phyloP scores from a whole-genome alignment of 2,888 invertebrate genomes.

The Suillia variegata region DNA sequence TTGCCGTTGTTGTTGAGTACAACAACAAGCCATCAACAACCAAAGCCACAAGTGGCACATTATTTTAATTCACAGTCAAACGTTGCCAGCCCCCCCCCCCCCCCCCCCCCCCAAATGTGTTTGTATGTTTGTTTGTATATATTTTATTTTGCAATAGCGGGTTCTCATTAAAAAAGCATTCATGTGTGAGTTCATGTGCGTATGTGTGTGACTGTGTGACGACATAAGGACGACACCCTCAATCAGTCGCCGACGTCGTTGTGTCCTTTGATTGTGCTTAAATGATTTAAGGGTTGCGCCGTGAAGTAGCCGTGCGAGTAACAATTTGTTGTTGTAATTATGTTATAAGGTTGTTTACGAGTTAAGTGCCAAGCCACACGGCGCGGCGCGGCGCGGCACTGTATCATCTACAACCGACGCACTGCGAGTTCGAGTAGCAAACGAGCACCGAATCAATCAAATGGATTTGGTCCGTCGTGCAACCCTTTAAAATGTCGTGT shows the following conservation, averaged over 20 bases:
- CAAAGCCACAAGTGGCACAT: conserved; percentile 56
- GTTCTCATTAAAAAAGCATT: background rate
- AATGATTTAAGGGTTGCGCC: conserved; percentile 21
- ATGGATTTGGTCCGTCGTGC: too few relatives aligned
- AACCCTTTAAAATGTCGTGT: too few relatives aligned
- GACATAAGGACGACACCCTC: background rate
- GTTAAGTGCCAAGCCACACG: conserved; percentile 44
- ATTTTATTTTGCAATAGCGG: background rate
- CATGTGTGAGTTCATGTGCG: conserved; percentile 22
- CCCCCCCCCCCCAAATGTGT: too few relatives aligned
- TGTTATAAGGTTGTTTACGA: conserved; percentile 47
- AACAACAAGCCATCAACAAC: conserved; percentile 13
- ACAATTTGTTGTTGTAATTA: conserved; percentile 42
- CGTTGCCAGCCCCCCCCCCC: too few relatives aligned
- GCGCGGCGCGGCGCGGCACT: too few relatives aligned
- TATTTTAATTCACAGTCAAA: conserved; percentile 51
- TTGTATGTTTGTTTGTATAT: conserved; percentile 16
- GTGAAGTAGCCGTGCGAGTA: background rate
- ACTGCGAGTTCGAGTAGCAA: too few relatives aligned
- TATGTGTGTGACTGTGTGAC: conserved; percentile 13
- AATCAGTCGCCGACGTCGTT: background rate
- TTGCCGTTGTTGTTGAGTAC: too few relatives aligned
- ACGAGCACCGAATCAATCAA: too few relatives aligned
- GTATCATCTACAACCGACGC: too few relatives aligned
- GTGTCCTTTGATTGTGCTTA: conserved; percentile 8